Base-by-base conservation (phyloP, 2,888 invertebrate genomes). In the Luperina nickerlii region DNA sequence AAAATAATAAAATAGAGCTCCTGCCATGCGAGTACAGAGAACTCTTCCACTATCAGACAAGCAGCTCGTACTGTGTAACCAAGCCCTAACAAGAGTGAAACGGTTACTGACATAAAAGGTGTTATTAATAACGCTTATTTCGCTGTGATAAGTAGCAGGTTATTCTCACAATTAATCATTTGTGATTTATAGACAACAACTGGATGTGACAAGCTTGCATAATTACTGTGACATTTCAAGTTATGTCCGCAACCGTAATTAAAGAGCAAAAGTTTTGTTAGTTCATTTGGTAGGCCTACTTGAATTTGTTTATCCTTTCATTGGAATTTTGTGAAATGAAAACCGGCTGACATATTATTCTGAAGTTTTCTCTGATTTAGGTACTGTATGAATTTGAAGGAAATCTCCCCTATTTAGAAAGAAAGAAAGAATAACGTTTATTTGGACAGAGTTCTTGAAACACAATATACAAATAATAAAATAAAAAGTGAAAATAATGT, bases 161-260 rank as follows among this genome's bases (percentile, higher is more conserved):
- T 65, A 62, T 83, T 85, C 88, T 65, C 91, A 90, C 89, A 84
- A 90, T 92, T 84, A 78, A 89, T 91, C 90, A 90, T 82, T 85
- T 84, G 81, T 88, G 88, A 90, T 91, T 89, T 90, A 87, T 87
- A 77, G 82, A 81, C 85, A 85, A 78, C 79, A 81, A 82, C 83
- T 81, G 60, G 71, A 86, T 86, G 83, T 87, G 87, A 87, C 87
- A 82, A 82, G 83, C 74, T 83, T 83, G 86, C 78, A 81, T 85
- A 90, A 89, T 87, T 82, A 79, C 81, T 69, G 78, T 54, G 83
- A 83, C 69, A 78, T 79, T 83, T 77, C 73, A 73, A 68, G 81
- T 82, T 86, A 83, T 77, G 38, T 79, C 60, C 65, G 84, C 62
- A 32, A 6, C 4, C 54, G 66, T 69, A 79, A 85, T 87, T 79